Evolutionary conservation across 1,140 invertebrate genomes (phyloP).

Genomic region (Trialeurodes vaporariorum): DNA sequence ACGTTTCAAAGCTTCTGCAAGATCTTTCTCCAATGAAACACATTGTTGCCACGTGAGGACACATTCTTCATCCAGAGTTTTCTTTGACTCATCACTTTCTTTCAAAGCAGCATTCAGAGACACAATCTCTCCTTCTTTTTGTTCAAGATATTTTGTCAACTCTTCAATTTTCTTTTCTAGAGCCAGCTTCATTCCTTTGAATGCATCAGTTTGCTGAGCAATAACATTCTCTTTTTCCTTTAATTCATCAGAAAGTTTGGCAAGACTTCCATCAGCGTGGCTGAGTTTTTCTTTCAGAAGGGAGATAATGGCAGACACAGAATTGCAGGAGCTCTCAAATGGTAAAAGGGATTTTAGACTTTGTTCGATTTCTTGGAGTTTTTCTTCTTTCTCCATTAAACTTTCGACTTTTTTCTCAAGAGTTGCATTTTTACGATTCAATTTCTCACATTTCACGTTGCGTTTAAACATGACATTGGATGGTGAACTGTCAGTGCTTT

Average conservation of each 20-base stretch:
- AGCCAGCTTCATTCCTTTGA: too few relatives aligned
- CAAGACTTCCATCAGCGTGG: background rate
- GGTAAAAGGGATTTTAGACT: background rate
- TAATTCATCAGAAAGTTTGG: background rate
- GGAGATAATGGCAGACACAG: background rate
- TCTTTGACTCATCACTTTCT: background rate
- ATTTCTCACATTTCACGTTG: background rate
- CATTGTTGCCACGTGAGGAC: background rate
- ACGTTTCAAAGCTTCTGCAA: background rate
- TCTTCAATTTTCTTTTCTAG: background rate
- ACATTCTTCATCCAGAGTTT: background rate
- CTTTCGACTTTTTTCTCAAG: background rate
- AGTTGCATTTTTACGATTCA: background rate
- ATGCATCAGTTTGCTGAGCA: too few relatives aligned
- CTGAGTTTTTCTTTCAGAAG: background rate
- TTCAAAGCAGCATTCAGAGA: background rate
- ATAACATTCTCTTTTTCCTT: background rate
- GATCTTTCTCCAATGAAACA: background rate
- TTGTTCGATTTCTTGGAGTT: background rate
- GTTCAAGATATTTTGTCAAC: background rate
- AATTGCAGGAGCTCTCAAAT: background rate
- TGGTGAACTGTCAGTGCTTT: background rate
- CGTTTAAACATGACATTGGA: background rate
- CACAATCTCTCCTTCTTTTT: background rate
- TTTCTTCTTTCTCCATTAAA: background rate